phyloP scores from a whole-genome alignment of 2,888 invertebrate species.

The Caenorhabditis afra region DNA sequence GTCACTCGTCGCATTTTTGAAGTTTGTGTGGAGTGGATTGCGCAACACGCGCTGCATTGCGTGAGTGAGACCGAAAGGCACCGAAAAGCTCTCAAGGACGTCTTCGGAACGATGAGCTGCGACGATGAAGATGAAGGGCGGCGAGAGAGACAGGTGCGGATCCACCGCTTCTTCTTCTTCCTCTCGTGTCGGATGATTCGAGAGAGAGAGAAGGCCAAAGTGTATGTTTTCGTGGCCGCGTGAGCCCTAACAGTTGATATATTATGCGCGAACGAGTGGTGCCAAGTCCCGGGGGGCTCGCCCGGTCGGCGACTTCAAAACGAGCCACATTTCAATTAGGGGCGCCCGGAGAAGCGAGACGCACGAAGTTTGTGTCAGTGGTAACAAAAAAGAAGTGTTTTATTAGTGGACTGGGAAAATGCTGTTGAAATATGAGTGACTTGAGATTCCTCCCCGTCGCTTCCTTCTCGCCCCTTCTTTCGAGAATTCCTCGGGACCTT shows the following conservation, averaged over 20 bases:
- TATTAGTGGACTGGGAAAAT: conserved; percentile 74
- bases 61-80: conserved; percentile 28
- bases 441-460: conserved; percentile 31
- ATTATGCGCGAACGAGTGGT: conserved; percentile 58
- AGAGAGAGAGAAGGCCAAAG: no score
- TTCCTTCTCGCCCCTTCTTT: not conserved
- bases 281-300: conserved; percentile 25
- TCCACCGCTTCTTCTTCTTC: no score
- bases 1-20: conserved; percentile 25
- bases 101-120: conserved; percentile 7
- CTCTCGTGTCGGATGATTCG: no score
- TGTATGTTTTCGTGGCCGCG: conserved; percentile 42
- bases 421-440: conserved; percentile 67
- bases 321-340: conserved; percentile 57
- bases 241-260: conserved; percentile 37
- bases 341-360: conserved; percentile 6
- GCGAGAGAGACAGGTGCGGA: conserved; percentile 1
- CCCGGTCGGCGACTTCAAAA: conserved; percentile 48
- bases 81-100: conserved; percentile 4
- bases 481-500: not conserved
- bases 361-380: conserved; percentile 38
- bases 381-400: conserved; percentile 69
- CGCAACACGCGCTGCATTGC: conserved; percentile 29
- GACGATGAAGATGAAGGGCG: not conserved
- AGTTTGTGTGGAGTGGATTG: conserved; percentile 50